Conservation (phyloP, 2,113 vertebrate species). For the Trogon melanurus region DNA sequence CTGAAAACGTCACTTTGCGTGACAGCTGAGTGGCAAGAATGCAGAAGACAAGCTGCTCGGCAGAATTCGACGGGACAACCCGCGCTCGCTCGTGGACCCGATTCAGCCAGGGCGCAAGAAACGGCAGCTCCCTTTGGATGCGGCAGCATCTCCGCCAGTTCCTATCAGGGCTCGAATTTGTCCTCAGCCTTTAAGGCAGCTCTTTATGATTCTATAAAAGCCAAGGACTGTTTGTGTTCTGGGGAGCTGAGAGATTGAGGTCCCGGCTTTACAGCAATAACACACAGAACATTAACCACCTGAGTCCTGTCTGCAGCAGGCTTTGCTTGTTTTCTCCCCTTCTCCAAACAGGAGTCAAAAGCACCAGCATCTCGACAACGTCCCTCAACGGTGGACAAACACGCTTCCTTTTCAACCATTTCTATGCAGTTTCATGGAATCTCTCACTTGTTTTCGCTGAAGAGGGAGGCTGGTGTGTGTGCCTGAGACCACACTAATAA, state of each 20-base stretch:
- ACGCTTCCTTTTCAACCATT: neutral
- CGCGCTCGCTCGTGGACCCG: neutral
- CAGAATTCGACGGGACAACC: slow-evolving; percentile 4
- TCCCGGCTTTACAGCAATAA: slow-evolving; percentile 47
- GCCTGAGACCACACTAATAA: neutral
- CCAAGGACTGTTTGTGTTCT: slow-evolving; percentile 42
- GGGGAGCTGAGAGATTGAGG: slow-evolving; percentile 31
- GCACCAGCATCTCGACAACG: neutral
- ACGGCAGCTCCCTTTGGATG: neutral
- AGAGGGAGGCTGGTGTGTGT: neutral
- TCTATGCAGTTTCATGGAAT: neutral
- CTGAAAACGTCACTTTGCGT: neutral
- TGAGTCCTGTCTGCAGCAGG: neutral
- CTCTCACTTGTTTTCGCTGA: neutral
- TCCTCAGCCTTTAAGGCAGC: neutral
- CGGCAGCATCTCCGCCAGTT: neutral
- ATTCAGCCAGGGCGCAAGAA: neutral
- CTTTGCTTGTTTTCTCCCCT: neutral
- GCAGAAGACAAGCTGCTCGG: neutral
- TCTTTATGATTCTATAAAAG: slow-evolving; percentile 46
- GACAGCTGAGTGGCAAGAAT: neutral
- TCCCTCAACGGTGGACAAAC: neutral
- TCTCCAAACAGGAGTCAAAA: slow-evolving; percentile 33
- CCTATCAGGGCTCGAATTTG: neutral
- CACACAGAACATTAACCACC: slow-evolving; percentile 55